Evolutionary conservation across 2,797 vertebrate species (phyloP).

Genomic region (Catamblyrhynchus diadema): DNA sequence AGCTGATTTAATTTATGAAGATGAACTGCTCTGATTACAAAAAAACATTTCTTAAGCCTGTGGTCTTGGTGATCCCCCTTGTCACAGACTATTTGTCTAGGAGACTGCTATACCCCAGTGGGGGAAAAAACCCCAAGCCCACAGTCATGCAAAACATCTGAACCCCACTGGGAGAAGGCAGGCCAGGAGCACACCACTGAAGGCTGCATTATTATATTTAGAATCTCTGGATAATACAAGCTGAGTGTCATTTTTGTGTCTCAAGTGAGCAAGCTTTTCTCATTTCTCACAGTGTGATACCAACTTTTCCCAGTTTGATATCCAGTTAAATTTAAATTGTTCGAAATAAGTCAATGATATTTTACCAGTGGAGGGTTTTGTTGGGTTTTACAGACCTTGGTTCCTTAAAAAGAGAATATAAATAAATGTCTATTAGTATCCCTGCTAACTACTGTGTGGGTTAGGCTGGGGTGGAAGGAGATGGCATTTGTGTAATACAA

Average conservation of each 20-base stretch:
- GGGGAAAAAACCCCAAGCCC: not conserved
- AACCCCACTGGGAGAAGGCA: not conserved
- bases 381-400: conserved; percentile 6
- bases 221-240: not conserved
- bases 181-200: not conserved
- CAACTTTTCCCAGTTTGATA: not conserved
- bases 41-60: not conserved
- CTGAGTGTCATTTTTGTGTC: not conserved
- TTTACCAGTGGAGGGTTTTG: not conserved
- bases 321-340: conserved; percentile 1
- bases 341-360: conserved; percentile 1
- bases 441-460: not conserved
- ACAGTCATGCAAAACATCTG: not conserved
- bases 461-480: not conserved
- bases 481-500: not conserved
- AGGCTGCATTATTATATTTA: not conserved
- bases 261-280: not conserved
- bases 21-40: not conserved
- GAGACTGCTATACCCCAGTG: not conserved
- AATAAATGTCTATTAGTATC: not conserved
- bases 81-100: not conserved
- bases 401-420: not conserved
- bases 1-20: not conserved
- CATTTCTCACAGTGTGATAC: not conserved
- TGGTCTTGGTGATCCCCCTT: not conserved